phyloP scores from a whole-genome alignment of 2,113 vertebrate genomes.

The Dolichotis patagonum region DNA sequence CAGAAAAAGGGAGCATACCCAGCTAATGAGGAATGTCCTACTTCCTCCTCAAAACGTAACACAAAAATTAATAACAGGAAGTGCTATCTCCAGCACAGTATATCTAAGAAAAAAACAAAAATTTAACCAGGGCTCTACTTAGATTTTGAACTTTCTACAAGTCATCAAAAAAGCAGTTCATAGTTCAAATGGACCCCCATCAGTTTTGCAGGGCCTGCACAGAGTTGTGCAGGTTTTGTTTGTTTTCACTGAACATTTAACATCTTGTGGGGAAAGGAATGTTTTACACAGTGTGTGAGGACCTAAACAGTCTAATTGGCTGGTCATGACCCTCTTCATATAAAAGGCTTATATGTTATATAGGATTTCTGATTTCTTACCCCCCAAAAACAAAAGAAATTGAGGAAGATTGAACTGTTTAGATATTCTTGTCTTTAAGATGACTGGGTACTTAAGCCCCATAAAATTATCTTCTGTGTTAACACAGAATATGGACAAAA shows the following conservation, averaged over 20 bases:
- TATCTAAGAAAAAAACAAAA: constrained; percentile 4
- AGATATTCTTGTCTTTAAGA: constrained; percentile 38
- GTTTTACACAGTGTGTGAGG: neutral
- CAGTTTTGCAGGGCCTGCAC: neutral
- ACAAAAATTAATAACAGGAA: constrained; percentile 31
- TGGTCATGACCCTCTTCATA: neutral
- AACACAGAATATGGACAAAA: neutral
- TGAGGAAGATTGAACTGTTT: constrained; percentile 17
- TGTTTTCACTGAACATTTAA: neutral
- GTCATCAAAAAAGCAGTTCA: neutral
- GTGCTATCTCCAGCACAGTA: neutral
- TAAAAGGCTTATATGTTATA: neutral
- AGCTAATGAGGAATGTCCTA: neutral
- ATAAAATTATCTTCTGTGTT: neutral
- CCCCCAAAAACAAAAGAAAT: constrained; percentile 28
- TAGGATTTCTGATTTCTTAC: neutral
- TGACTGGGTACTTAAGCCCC: neutral
- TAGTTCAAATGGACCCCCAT: neutral
- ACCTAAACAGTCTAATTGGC: neutral
- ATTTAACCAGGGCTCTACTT: neutral
- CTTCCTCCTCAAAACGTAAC: neutral
- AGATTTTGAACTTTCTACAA: constrained; percentile 8
- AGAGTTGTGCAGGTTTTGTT: neutral
- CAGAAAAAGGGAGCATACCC: neutral
- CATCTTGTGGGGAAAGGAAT: neutral